Conservation (phyloP, 2,113 vertebrate species). For the Plecturocebus donacophilus region DNA sequence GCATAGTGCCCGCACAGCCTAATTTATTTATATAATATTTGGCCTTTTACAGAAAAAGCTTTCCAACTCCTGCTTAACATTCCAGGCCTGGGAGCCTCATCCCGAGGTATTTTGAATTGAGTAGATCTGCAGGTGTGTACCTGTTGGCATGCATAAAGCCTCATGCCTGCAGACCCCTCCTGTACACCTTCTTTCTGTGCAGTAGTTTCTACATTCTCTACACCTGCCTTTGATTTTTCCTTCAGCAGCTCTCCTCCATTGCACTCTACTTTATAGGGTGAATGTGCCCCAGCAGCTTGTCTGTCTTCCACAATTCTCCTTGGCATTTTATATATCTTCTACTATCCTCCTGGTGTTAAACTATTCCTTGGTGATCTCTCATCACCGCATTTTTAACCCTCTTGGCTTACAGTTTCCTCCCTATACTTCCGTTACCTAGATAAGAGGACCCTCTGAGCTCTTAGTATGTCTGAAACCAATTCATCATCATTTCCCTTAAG, state of each 20-base stretch:
- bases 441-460: neutral
- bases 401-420: neutral
- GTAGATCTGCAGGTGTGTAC: neutral
- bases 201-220: neutral
- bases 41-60: neutral
- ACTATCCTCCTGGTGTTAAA: neutral
- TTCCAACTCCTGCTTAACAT: neutral
- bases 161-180: neutral
- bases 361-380: neutral
- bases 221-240: neutral
- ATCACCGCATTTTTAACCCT: neutral
- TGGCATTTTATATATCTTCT: neutral
- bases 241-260: neutral
- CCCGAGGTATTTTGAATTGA: neutral
- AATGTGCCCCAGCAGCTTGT: too few relatives aligned
- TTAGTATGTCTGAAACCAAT: neutral
- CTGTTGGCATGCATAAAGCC: neutral
- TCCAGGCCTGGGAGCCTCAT: neutral
- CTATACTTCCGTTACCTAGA: neutral
- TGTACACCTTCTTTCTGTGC: fast-evolving
- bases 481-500: slow-evolving; percentile 12
- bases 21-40: neutral
- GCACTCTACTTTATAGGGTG: neutral
- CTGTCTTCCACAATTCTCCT: neutral
- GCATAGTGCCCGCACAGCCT: neutral